Evolutionary conservation across 2,113 vertebrate species (phyloP), one percentile per base, ranked within the genome.

Genomic region (Prochilodus magdalenae): DNA sequence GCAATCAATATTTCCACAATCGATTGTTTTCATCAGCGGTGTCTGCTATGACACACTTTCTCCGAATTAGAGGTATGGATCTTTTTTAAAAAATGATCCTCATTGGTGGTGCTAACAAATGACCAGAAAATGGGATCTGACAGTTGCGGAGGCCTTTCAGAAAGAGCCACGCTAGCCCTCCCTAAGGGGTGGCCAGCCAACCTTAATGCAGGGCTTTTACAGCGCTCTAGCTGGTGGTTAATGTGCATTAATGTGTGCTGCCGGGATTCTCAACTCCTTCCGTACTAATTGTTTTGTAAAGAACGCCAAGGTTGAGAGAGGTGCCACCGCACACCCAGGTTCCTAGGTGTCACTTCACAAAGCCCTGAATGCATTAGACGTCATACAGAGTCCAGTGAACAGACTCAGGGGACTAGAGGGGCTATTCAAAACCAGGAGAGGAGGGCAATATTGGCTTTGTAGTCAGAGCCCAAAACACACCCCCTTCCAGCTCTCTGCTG

Each of bases 41-140:
- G 53, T 87, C 81, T 81, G 86, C 78, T 85, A 80, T 87, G 83
- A 82, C 86, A 85, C 75, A 83, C 84, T 83, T 81, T 85, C 81
- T 83, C 74, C 22, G 78, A 85, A 85, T 85, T 80, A 85, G 77
- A 70, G 74, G 66, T 85, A 83, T 85, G 62, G 83, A 86, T 85
- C 84, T 73, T 82, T 84, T 77, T 73, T 63, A 20, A 20, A 33
- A 67, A 80, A 81, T 83, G 80, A 81, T 85, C 70, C 63, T 79
- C 75, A 85, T 80, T 75, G 71, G 67, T 81, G 51, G 71, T 77
- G 76, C 71, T 88, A 86, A 88, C 87, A 86, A 88, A 86, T 83
- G 80, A 86, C 80, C 76, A 79, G 77, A 84, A 88, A 85, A 86
- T 86, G 63, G 71, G 71, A 88, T 85, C 77, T 85, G 85, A 85